These are phyloP conservation scores for Babylonia areolata DNA, from an alignment of 1,140 invertebrate genomes.

Conservation along the genomic window DNA sequence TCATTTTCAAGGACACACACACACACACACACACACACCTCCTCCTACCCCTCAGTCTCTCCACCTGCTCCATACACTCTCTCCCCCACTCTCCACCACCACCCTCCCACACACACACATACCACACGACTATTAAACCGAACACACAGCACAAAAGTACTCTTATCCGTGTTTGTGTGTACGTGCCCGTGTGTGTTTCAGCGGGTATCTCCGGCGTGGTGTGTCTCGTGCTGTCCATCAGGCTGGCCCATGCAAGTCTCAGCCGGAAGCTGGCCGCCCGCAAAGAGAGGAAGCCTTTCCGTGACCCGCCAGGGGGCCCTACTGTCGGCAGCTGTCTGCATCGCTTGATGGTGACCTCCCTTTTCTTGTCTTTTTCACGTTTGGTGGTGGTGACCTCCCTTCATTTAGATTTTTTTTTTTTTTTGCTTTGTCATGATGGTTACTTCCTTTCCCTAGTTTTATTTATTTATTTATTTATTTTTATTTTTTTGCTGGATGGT, in stretches of 20 bases:
- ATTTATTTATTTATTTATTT: too few relatives aligned
- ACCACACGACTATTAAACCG: neutral
- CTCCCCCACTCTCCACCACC: neutral
- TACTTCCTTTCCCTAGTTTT: too few relatives aligned
- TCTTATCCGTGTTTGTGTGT: neutral
- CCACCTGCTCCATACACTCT: conserved; percentile 18
- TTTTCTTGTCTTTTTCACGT: neutral
- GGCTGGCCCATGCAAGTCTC: conserved; percentile 70
- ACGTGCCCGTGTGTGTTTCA: conserved; percentile 40
- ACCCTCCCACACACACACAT: neutral
- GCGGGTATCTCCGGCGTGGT: conserved; percentile 64
- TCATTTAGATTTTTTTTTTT: neutral
- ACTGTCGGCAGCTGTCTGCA: conserved; percentile 29
- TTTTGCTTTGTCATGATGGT: neutral
- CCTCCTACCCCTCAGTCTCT: neutral
- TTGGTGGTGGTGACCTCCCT: conserved; percentile 16
- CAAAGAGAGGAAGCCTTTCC: conserved; percentile 35
- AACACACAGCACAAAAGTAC: neutral
- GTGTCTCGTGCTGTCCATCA: conserved; percentile 65
- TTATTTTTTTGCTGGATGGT: too few relatives aligned
- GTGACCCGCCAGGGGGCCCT: conserved; percentile 1
- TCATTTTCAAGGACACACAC: neutral
- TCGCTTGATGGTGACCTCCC: conserved; percentile 14
- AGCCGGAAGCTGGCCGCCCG: conserved; percentile 64
- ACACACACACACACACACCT: neutral